Base-by-base conservation (phyloP, 1,140 invertebrate species). In the Schlechtendalia chinensis region DNA sequence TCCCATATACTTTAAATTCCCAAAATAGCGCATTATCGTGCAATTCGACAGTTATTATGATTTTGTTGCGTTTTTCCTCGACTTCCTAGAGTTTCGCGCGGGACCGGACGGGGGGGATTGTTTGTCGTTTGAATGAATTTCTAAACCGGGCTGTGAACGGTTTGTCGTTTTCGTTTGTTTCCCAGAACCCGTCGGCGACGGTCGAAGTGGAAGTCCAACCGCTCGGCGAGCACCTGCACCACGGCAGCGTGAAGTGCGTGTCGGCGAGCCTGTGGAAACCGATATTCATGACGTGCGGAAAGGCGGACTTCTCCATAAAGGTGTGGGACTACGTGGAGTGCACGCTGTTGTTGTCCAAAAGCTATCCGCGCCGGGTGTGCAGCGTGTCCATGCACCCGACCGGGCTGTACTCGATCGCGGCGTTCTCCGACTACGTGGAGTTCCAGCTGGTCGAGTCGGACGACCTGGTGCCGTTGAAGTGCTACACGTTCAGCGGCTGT, bases 301-400 rank as follows among this genome's bases (percentile, higher is more conserved):
- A 89, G 82, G 84, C 89, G 14, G 96, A 98, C 85, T 89, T 92
- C 79, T 94, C 91, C 39, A 89, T 97, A 39, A 88, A 93, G 63
- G 89, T 98, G 14, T 97, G 96, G 95, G 94, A 97, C 84, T 96
- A 94, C 83, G 91, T 94, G 84, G 92, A 90, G 0, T 89, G 90
- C 81, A 90, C 88, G 58, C 86, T 96, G 27, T 91, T 96, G 83
- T 86, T 96, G 84, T 89, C 91, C 58, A 94, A 94, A 84, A 89
- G 93, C 81, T 96, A 94, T 84, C 88, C 91, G 50, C 92, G 95
- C 83, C 92, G 94, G 83, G 90, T 95, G 27, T 91, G 89, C 83
- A 91, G 90, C 81, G 88, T 95, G 10, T 90, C 92, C 24, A 84
- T 97, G 4, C 95, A 97, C 86, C 94, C 95, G 0, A 90, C 89